Conservation (phyloP, 2,797 vertebrate species). For the Tangara arthus region DNA sequence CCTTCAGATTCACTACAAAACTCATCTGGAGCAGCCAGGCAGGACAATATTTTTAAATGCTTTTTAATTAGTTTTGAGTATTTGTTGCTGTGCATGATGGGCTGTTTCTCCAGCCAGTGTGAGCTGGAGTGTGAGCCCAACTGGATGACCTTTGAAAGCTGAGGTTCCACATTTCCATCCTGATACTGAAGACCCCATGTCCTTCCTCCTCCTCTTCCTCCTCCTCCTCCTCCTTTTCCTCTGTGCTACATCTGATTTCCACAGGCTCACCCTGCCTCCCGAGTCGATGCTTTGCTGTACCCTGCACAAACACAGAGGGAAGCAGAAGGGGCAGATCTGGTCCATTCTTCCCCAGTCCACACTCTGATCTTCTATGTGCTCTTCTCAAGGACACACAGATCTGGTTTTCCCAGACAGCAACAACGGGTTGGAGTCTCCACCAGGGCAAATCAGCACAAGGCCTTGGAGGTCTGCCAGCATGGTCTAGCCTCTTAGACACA, state of each 20-base stretch:
- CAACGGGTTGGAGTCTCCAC: neutral
- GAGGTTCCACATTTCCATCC: neutral
- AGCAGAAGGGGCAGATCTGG: neutral
- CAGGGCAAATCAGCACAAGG: neutral
- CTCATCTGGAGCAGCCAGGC: neutral
- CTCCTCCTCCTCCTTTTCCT: neutral
- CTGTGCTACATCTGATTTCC: neutral
- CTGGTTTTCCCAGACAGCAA: neutral
- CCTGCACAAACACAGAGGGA: neutral
- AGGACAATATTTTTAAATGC: neutral
- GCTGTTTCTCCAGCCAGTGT: neutral
- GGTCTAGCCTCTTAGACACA: fast-evolving
- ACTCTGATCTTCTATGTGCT: neutral
- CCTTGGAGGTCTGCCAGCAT: neutral
- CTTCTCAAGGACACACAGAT: neutral
- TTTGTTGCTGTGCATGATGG: neutral
- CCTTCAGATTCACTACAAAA: neutral
- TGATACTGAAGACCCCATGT: neutral
- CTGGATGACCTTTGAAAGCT: neutral
- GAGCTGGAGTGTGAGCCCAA: neutral
- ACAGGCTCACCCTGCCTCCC: neutral
- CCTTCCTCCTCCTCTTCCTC: neutral
- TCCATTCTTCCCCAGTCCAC: neutral
- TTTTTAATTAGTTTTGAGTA: neutral
- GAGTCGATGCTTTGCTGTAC: neutral